Percentiles rank a stretch among this genome's conserved stretches.
phyloP scores from a whole-genome alignment of 2,888 invertebrate species.

The Callinectes sapidus region DNA sequence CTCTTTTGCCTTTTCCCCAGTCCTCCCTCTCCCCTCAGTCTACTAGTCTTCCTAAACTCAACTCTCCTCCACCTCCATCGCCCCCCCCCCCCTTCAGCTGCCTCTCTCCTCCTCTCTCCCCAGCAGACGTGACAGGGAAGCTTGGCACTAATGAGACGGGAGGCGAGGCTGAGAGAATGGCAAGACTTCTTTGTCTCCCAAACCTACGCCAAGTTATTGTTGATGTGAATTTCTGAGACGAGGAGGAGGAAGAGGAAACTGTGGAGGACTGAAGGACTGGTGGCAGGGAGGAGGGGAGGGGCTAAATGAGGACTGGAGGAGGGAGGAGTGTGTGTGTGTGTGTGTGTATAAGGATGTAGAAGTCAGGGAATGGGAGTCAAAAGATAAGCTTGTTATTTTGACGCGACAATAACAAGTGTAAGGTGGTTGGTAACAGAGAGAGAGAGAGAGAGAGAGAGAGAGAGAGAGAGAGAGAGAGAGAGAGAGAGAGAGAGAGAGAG shows the following conservation, averaged over 20 bases:
- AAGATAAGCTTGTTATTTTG: conserved; percentile 1
- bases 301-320: not conserved
- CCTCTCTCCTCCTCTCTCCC: not conserved
- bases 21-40: not conserved
- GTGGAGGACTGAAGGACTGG: not conserved
- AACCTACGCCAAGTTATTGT: conserved; percentile 26
- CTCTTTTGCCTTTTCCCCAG: not conserved
- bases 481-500: not conserved
- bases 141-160: not conserved
- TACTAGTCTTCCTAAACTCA: not conserved
- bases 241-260: not conserved
- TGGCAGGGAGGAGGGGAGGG: not conserved
- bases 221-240: conserved; percentile 32
- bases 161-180: not conserved
- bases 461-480: not conserved
- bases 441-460: no score
- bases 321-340: not conserved
- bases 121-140: not conserved
- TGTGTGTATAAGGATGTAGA: not conserved
- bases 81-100: not conserved
- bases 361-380: not conserved
- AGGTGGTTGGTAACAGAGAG: not conserved
- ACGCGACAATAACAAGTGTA: conserved; percentile 10
- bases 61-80: not conserved
- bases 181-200: not conserved